Evolutionary conservation across 2,113 vertebrate genomes (phyloP).

Genomic region (Cranoglanis bouderius): DNA sequence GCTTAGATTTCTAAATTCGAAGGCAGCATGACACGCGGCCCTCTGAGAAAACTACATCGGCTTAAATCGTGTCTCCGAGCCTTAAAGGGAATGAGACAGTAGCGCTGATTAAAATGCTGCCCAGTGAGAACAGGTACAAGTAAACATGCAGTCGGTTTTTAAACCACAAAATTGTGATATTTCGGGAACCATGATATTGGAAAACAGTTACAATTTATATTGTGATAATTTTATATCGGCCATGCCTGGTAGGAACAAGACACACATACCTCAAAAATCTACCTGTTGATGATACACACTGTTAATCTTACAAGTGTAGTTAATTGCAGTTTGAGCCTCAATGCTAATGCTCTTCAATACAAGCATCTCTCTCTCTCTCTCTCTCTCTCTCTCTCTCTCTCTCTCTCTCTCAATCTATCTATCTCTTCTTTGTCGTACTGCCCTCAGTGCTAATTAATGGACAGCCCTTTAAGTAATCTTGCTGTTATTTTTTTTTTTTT

Average conservation of each 20-base stretch:
- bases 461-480: not conserved
- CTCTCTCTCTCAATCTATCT: not conserved
- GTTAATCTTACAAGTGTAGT: conserved; percentile 31
- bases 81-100: not conserved
- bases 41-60: not conserved
- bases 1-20: not conserved
- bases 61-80: not conserved
- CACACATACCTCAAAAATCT: conserved; percentile 64
- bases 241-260: conserved; percentile 37
- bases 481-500: too few species aligned
- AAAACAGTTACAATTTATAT: not conserved
- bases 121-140: not conserved
- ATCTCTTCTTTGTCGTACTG: not conserved
- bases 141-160: not conserved
- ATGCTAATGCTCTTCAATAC: not conserved
- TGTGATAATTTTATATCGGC: not conserved
- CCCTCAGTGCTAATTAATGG: not conserved
- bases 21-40: not conserved
- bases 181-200: not conserved
- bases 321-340: not conserved
- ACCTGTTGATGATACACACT: conserved; percentile 29
- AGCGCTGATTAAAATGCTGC: not conserved
- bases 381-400: not conserved
- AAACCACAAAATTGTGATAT: not conserved
- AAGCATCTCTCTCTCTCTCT: not conserved